Evolutionary conservation across 2,888 invertebrate species (phyloP), one percentile per base, ranked within the genome.

Genomic region (Zhuqinia jingwanae): DNA sequence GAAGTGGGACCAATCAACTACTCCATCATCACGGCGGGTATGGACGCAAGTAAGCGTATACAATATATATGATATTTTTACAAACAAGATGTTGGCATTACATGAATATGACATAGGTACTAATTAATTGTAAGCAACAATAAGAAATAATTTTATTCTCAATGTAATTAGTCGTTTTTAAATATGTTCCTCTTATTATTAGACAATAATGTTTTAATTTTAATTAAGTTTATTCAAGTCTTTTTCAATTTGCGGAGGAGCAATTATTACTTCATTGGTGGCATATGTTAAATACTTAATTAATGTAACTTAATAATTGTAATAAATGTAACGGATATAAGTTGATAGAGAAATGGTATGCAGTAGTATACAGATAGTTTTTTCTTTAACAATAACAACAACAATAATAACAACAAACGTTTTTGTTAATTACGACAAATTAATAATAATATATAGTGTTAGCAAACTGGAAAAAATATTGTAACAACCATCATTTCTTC

Each of bases 181-280:
- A 20, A 53, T 25, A 47, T 53, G 20, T 2, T 70, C 15, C 60
- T 27, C 60, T 60, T 60, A 27, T 27, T 2, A 25, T 60, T 27
- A 27, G 30, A 60, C 60, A 60, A 60, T 60, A 60, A 60, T 17
- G 47, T 70, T 25, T 45, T 70, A n/a, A n/a, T 50, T 17, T 36
- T 73, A 25, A 10, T 70, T 70, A 70, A 73, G 47, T 25, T 73
- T 73, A 53, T 47, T 73, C 73, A 73, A 73, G 73, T 73, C 73
- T 73, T 73, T 73, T 73, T 73, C 73, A 73, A 47, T 73, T 73
- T 73, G 73, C 73, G 50, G 53, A 73, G 73, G 73, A 73, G 73
- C 73, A 73, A 73, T 25, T 73, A 53, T 68, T 68, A 73, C 53
- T 73, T 53, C 36, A 36, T 13, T 73, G 73, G 73, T 73, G 73